A percentile compares a stretch with the other conserved stretches of the same genome.
phyloP scores from a whole-genome alignment of 2,888 invertebrate genomes.

The Dryomyza anilis region DNA sequence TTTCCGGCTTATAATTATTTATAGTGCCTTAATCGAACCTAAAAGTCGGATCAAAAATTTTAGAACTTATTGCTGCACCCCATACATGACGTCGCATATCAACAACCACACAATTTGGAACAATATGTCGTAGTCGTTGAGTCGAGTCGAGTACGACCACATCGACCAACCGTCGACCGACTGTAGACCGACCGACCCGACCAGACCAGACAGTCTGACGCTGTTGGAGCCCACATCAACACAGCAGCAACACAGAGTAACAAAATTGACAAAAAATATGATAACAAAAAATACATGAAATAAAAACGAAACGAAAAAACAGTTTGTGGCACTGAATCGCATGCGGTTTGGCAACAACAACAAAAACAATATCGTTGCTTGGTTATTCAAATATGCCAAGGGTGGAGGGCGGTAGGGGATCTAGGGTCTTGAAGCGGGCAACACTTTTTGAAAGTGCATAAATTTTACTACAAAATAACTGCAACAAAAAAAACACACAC shows the following conservation, averaged over 20 bases:
- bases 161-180: not conserved
- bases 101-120: no score
- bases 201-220: conserved; percentile 60
- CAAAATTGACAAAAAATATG: not conserved
- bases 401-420: not conserved
- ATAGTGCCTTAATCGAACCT: no score
- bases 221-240: conserved; percentile 58
- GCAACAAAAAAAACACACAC: conserved; percentile 4
- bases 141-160: not conserved
- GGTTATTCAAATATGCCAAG: no score
- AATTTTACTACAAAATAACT: not conserved
- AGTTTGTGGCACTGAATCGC: conserved; percentile 9
- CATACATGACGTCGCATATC: no score
- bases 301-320: not conserved
- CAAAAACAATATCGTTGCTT: no score
- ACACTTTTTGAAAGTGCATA: not conserved
- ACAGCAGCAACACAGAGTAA: not conserved
- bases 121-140: no score
- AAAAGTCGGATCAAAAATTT: no score
- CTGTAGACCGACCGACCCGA: no score
- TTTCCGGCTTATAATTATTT: no score
- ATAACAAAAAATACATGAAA: not conserved
- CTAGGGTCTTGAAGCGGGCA: not conserved
- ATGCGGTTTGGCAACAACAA: conserved; percentile 12
- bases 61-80: no score